phyloP scores from a whole-genome alignment of 2,797 vertebrate genomes.

The Dryobates pubescens region DNA sequence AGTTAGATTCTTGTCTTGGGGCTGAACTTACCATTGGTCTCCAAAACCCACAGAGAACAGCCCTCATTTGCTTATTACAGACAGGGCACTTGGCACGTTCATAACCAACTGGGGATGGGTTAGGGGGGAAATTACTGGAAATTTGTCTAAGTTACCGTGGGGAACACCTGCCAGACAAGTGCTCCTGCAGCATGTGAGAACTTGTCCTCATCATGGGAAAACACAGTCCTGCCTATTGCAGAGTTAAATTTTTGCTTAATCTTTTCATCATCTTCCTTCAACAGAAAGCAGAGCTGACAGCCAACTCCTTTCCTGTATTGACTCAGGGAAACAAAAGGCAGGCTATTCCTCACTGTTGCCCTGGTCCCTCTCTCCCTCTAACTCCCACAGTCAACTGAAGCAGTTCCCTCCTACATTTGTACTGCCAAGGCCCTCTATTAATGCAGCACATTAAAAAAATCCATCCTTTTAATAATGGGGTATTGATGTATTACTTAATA shows the following conservation, averaged over 20 bases:
- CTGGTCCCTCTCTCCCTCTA: not conserved
- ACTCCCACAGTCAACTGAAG: not conserved
- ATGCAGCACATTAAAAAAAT: not conserved
- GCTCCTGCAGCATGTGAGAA: not conserved
- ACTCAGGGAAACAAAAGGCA: not conserved
- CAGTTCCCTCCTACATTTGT: not conserved
- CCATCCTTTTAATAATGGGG: not conserved
- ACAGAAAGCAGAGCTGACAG: not conserved
- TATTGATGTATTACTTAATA: slow-evolving; percentile 8
- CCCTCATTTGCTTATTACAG: not conserved
- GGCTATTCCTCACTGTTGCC: not conserved
- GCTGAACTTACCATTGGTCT: not conserved
- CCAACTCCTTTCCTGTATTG: not conserved
- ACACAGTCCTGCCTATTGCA: not conserved
- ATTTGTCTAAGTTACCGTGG: not conserved
- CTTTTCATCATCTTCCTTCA: not conserved
- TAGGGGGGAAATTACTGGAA: not conserved
- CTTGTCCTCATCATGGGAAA: not conserved
- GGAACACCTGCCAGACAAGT: not conserved
- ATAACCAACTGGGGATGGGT: not conserved
- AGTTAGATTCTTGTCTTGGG: not conserved
- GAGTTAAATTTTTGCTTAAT: not conserved
- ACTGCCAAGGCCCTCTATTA: not conserved
- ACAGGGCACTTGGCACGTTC: not conserved
- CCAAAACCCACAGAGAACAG: not conserved